A percentile compares a stretch with the other conserved stretches of the same genome.
Evolutionary conservation across 2,113 vertebrate genomes (phyloP).

Genomic region (Mohoua ochrocephala): DNA sequence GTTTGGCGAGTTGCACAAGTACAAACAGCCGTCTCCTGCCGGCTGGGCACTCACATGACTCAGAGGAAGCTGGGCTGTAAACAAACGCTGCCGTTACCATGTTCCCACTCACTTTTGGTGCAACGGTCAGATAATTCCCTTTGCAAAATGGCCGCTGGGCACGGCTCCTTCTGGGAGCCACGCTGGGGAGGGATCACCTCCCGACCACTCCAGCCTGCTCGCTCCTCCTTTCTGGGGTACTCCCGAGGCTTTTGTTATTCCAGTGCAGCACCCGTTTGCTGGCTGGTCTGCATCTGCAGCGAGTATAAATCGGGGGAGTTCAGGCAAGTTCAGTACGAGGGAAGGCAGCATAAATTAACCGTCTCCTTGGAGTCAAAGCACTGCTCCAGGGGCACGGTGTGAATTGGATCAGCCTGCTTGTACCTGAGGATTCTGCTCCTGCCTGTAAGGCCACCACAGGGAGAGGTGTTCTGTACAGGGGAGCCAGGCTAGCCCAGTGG

Average conservation of each 20-base stretch:
- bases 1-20: conserved; percentile 44
- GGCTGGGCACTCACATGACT: conserved; percentile 54
- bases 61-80: conserved; percentile 61
- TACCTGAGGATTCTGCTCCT: neutral
- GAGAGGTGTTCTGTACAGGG: neutral
- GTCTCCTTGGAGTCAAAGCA: neutral
- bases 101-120: conserved; percentile 57
- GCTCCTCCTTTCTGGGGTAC: neutral
- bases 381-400: accelerated
- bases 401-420: neutral
- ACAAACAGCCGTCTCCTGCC: neutral
- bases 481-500: neutral
- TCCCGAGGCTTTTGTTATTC: neutral
- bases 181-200: neutral
- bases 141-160: conserved; percentile 60
- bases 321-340: neutral
- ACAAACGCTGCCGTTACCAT: conserved; percentile 47
- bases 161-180: neutral
- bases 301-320: neutral
- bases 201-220: neutral
- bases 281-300: neutral
- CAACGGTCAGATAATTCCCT: conserved; percentile 50
- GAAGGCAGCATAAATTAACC: neutral
- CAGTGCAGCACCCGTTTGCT: accelerated
- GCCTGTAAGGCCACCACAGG: neutral